Base-by-base conservation (phyloP, 2,113 vertebrate genomes). In the Xiphophorus maculatus region DNA sequence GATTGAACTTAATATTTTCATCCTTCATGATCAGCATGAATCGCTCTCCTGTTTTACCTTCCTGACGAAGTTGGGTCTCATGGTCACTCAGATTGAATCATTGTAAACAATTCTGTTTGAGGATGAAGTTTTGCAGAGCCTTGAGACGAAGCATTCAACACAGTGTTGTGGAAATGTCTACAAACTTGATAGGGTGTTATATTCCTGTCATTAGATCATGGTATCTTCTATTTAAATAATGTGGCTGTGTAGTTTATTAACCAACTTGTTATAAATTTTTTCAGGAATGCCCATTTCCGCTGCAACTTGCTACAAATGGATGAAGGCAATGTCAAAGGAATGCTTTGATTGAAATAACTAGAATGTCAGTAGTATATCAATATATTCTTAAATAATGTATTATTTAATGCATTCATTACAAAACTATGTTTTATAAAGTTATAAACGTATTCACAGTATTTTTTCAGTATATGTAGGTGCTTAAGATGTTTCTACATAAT, bases 371-470 rank as follows among this genome's bases (percentile, higher is more conserved):
- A 19, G 82, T 84, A 77, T 75, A 84, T 77, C 32, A 87, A 69
- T 88, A 81, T 87, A 87, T 85, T 73, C n/a, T 82, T 81, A 83
- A 84, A 89, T 91, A 80, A 82, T 76, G 60, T 82, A 25, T 63
- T 84, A 58, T 89, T 87, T 74, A 32, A 89, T 89, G 83, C 63
- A 80, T 82, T 88, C 40, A 70, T 85, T 92, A 91, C 61, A 92
- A 93, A 92, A 90, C 88, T 91, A 93, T 87, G 71, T 86, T 91
- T 84, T 91, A 81, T 76, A 93, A 91, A 90, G 83, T 81, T 91
- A 58, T n/a, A 58, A 58, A 58, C 51, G 25, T 58, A 91, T 94
- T 93, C 91, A 94, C 91, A 94, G 93, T 93, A 92, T 94, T 90
- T 88, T 88, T 84, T 90, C 90, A 92, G 91, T 88, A 79, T 90